A percentile compares a stretch with the other conserved stretches of the same genome.
Evolutionary conservation across 2,113 vertebrate species (phyloP).

Genomic region (Oenanthe melanoleuca): DNA sequence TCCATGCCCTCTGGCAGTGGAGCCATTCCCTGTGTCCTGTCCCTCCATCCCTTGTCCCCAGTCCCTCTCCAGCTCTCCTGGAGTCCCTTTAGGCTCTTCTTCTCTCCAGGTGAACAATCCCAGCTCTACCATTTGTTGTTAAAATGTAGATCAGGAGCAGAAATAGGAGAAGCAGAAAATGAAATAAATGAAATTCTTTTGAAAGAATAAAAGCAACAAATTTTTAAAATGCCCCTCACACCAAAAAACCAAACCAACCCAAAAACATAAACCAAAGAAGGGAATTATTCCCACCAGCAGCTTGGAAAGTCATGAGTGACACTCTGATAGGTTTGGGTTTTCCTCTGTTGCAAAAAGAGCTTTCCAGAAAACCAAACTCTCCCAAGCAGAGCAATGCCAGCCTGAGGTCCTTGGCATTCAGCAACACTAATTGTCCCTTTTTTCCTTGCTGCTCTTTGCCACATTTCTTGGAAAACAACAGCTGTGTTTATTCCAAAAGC

Average conservation of each 20-base stretch:
- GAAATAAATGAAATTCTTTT: background rate
- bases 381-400: constrained; percentile 51
- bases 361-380: constrained; percentile 51
- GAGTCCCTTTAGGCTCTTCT: background rate
- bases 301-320: background rate
- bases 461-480: constrained; percentile 83
- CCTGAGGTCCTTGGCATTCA: constrained; percentile 64
- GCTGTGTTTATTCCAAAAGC: constrained; percentile 82
- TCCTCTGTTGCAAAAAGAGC: constrained; percentile 36
- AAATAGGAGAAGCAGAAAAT: background rate
- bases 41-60: background rate
- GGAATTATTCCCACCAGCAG: background rate
- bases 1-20: background rate
- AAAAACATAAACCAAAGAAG: background rate
- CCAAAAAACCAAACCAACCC: background rate
- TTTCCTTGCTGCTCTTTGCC: constrained; percentile 75
- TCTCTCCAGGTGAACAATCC: background rate
- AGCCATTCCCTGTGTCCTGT: background rate
- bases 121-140: background rate
- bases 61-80: background rate
- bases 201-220: background rate
- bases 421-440: constrained; percentile 72
- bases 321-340: background rate
- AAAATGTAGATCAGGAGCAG: background rate
- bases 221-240: accelerated